These are phyloP conservation scores for Lacerta agilis DNA, from an alignment of 2,797 vertebrate species.

Conservation along the genomic window DNA sequence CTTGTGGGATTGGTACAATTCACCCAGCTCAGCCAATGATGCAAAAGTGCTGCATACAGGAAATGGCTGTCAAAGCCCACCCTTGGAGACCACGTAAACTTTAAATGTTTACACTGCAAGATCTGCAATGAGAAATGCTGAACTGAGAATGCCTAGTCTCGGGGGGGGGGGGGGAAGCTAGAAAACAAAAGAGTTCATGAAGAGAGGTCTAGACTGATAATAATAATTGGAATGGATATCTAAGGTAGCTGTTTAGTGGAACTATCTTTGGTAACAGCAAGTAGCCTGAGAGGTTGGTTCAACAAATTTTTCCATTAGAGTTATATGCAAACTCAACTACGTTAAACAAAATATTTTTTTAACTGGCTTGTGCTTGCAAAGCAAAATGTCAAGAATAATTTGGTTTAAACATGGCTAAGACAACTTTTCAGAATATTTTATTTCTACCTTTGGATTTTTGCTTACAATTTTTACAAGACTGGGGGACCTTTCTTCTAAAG, in stretches of 20 bases:
- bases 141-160: not conserved
- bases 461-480: not conserved
- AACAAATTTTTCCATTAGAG: not conserved
- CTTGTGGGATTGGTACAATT: not conserved
- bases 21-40: not conserved
- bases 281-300: not conserved
- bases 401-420: not conserved
- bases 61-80: not conserved
- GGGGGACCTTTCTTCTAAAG: not conserved
- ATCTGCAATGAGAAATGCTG: not conserved
- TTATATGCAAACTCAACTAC: not conserved
- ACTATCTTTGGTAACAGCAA: not conserved
- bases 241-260: not conserved
- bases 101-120: not conserved
- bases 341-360: not conserved
- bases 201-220: not conserved
- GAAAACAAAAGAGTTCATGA: not conserved
- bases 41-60: not conserved
- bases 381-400: not conserved
- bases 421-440: not conserved
- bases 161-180: not conserved
- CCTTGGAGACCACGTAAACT: not conserved
- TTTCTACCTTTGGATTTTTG: constrained; percentile 24
- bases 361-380: not conserved
- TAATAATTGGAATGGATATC: not conserved